Conservation (phyloP, 2,797 vertebrate species). For the Zenarchopterus dispar region DNA sequence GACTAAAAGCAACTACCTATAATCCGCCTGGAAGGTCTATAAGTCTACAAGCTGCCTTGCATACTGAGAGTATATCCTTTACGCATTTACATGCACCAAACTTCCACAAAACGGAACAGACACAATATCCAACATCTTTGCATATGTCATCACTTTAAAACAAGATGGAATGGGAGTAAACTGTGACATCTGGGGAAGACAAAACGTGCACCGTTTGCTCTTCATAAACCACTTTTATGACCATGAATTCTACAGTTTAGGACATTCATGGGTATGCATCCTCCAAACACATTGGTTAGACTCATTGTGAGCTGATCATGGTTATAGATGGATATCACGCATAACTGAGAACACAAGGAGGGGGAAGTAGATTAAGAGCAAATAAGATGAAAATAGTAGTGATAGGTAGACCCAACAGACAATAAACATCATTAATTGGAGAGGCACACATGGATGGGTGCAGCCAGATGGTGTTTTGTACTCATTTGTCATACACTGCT, state of each 20-base stretch:
- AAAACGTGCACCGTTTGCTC: no score
- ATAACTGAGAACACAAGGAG: constrained; percentile 34
- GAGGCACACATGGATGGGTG: constrained; percentile 75
- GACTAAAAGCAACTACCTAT: constrained; percentile 51
- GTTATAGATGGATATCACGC: constrained; percentile 33
- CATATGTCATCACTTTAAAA: no score
- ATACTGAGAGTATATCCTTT: constrained; percentile 5
- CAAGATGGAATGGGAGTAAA: no score
- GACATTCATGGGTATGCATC: background rate
- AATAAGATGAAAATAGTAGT: constrained; percentile 66
- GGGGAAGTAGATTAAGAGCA: constrained; percentile 59
- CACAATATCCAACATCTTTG: no score
- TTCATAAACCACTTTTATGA: background rate
- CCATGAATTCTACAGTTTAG: background rate
- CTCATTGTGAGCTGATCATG: constrained; percentile 18
- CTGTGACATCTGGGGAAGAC: no score
- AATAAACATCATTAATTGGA: constrained; percentile 81
- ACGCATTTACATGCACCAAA: background rate
- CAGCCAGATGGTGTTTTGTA: constrained; percentile 84
- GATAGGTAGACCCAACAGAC: constrained; percentile 69
- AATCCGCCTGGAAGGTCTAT: constrained; percentile 17
- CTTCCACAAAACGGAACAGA: no score
- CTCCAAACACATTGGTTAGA: constrained; percentile 20
- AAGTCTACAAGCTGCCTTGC: constrained; percentile 26
- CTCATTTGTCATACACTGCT: constrained; percentile 81